A percentile compares a stretch with the other conserved stretches of the same genome.
phyloP scores from a whole-genome alignment of 2,797 vertebrate species.

The Coilia nasus region DNA sequence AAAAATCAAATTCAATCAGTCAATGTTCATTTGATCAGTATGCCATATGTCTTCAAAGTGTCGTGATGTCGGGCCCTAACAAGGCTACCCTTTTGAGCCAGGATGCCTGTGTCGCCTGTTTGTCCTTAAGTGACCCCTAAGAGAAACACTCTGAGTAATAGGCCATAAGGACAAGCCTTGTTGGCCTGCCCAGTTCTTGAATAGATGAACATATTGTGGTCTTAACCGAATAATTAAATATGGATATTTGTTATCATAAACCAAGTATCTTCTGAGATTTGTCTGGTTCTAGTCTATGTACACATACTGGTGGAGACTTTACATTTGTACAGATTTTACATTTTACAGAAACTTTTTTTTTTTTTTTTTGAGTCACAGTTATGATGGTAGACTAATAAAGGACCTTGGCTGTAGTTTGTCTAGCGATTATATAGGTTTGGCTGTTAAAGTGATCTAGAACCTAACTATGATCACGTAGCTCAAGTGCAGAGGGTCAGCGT shows the following conservation, averaged over 20 bases:
- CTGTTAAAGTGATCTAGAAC: neutral
- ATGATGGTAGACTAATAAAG: neutral
- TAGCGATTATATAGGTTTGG: neutral
- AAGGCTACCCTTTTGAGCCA: neutral
- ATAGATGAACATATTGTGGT: neutral
- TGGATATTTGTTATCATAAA: too few relatives aligned
- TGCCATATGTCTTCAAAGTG: neutral
- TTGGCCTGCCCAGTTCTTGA: neutral
- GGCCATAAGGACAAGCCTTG: neutral
- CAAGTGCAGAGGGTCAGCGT: neutral
- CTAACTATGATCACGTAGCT: neutral
- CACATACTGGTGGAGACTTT: too few relatives aligned
- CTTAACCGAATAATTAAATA: too few relatives aligned
- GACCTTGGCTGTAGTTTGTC: too few relatives aligned
- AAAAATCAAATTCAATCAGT: too few relatives aligned
- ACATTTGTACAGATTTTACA: too few relatives aligned
- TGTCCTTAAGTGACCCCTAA: conserved; percentile 10
- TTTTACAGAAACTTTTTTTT: neutral
- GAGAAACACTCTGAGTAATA: too few relatives aligned
- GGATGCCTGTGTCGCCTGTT: neutral
- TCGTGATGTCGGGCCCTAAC: neutral
- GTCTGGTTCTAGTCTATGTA: too few relatives aligned
- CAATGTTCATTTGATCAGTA: too few relatives aligned
- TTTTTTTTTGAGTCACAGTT: too few relatives aligned
- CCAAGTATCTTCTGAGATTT: too few relatives aligned